Conservation (phyloP, 2,113 vertebrate genomes). For the Bothrops jararaca region DNA sequence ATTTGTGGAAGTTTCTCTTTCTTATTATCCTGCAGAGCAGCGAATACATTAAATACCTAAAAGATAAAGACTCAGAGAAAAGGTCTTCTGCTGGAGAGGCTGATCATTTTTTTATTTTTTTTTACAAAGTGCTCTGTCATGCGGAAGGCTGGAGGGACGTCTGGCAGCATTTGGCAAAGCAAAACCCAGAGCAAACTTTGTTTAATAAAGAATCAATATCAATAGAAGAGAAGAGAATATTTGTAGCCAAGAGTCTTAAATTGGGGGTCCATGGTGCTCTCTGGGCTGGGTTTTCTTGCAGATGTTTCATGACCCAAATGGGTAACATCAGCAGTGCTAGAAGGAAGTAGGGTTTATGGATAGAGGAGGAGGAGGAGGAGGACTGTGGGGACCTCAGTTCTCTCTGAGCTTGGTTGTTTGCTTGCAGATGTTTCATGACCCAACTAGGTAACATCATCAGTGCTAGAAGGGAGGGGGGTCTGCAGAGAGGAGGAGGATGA, state of each 20-base stretch:
- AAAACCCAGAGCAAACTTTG: not conserved
- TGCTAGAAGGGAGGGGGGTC: too few relatives aligned
- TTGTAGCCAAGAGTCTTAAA: not conserved
- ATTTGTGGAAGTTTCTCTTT: conserved; percentile 38
- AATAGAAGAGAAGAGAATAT: not conserved
- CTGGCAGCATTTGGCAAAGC: not conserved
- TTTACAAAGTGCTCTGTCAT: not conserved
- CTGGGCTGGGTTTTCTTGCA: too few relatives aligned
- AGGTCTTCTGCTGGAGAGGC: conserved; percentile 12
- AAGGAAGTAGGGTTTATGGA: too few relatives aligned
- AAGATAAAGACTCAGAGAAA: not conserved
- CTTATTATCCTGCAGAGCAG: conserved; percentile 22
- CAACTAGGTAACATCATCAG: too few relatives aligned
- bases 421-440: too few relatives aligned
- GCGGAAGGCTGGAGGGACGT: not conserved
- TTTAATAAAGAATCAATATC: not conserved
- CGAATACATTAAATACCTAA: conserved; percentile 10
- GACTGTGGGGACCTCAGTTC: too few relatives aligned
- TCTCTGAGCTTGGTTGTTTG: too few relatives aligned
- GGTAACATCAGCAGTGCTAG: too few relatives aligned
- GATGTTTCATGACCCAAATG: too few relatives aligned
- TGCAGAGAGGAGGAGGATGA: too few relatives aligned
- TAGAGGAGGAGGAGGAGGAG: too few relatives aligned
- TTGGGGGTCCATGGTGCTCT: not conserved
- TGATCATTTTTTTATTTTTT: not conserved